Evolutionary conservation across 2,797 vertebrate genomes (phyloP), one percentile per base, ranked within the genome.

Genomic region (Enteromius unitaeniatus): DNA sequence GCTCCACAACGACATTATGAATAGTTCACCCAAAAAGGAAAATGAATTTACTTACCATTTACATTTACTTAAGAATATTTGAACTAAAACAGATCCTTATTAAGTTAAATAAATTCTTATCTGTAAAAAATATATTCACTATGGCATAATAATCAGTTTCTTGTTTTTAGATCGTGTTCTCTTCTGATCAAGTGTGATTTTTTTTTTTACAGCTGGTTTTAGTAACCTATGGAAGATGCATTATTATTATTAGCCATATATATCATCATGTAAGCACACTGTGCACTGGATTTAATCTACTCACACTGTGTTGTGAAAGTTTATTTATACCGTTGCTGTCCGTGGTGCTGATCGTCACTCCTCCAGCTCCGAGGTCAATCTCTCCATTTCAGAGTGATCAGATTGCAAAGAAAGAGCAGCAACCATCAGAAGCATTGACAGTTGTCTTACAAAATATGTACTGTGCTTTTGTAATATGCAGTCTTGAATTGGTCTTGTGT

Each of bases 311-410:
- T 17, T 77, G 28, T n/a, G 49, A n/a, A 13, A 67, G 10, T 75
- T 34, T 31, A 13, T 69, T 0, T 34, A 15, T 34, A 4, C 21
- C 11, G 75, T 65, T 69, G 79, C 82, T 88, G 69, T 88, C 87
- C 82, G n/a, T 82, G 82, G 86, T 87, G 78, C 84, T 87, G 84
- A 81, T 60, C 23, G 58, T n/a, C 28, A 62, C n/a, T 62, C 23
- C 0, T 34, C 55, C 11, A 1, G 14, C 37, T 34, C 37, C 37
- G 13, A 23, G 42, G 55, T 62, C 9, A 2, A 31, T 51, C 55
- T 19, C 51, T 58, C 31, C 13, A 17, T 67, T 31, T 31, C 26
- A 45, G 34, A 62, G 34, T 28, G 1, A 45, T 65, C 60, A 51
- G 15, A 64, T 31, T 28, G 1, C 40, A 21, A 42, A 70, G 6